Base-by-base conservation (phyloP, 2,113 vertebrate genomes). In the Caranx ignobilis region DNA sequence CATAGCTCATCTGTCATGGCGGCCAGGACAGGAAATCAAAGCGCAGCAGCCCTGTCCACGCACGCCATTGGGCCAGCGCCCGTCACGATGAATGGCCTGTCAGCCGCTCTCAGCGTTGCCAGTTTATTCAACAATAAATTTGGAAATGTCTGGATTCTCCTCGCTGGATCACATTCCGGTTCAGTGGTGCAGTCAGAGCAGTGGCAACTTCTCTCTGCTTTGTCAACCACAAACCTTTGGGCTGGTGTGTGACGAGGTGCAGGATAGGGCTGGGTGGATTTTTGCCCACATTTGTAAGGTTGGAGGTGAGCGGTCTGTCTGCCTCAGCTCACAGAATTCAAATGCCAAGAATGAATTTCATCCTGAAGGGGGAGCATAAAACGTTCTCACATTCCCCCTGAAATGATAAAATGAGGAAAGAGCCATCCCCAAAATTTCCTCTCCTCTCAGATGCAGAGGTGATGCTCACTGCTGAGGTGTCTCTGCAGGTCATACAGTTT, bases 111-210 rank as follows among this genome's bases (percentile, higher is more conserved):
- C 86, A 71, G 73, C 63, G 60, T 81, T 90, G 89, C 89, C 89
- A 89, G 88, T 94, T 95, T 95, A 94, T 95, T 93, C 89, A 92
- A 90, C 91, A 68, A 94, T 94, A 93, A 89, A 94, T 93, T 93
- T 94, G 88, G 84, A 92, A 93, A 95, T 92, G 92, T 91, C 94
- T 91, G 87, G 77, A 88, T 83, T 86, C 92, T 77, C 89, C 90
- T 84, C 77, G 54, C 52, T 21, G 70, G 87, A 83, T 82, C 71
- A 71, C 61, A 81, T 85, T 87, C 48, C 45, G 54, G 76, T 84
- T 84, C 81, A 92, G 85, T 70, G 83, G 78, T 80, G 76, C 69
- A 76, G 84, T 83, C 59, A 57, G 72, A 79, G 71, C 57, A 45
- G 59, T 45, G 61, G 75, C 75, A 59, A 77, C 62, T 64, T 45